Percentiles rank a stretch among this genome's conserved stretches.
Evolutionary conservation across 2,113 vertebrate genomes (phyloP).

Genomic region (Thalassoma bifasciatum): DNA sequence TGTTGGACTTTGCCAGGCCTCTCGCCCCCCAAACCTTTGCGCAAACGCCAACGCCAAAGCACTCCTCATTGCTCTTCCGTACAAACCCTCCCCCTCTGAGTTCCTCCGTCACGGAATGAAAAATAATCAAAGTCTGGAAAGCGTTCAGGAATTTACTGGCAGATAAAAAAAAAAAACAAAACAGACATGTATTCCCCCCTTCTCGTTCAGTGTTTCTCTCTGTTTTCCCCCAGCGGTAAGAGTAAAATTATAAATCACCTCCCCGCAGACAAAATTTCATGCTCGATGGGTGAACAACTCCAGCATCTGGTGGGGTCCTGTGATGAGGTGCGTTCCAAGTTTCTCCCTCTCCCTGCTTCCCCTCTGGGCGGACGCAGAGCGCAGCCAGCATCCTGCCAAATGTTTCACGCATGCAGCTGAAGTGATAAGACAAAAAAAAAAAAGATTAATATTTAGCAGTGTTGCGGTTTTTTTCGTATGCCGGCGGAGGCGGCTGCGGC

Average conservation of each 20-base stretch:
- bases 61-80: constrained; percentile 12
- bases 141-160: constrained; percentile 67
- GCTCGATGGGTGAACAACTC: constrained; percentile 79
- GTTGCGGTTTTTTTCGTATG: not conserved
- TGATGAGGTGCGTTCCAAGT: constrained; percentile 72
- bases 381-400: constrained; percentile 67
- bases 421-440: constrained; percentile 62
- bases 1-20: no score
- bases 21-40: constrained; percentile 35
- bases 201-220: constrained; percentile 24
- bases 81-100: not conserved
- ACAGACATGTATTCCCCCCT: constrained; percentile 34
- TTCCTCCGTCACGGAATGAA: constrained; percentile 51
- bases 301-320: constrained; percentile 79
- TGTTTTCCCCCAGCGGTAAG: constrained; percentile 59
- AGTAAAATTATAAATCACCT: constrained; percentile 81
- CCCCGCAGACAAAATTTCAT: constrained; percentile 81
- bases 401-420: constrained; percentile 49
- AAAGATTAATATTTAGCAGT: constrained; percentile 55
- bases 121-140: constrained; percentile 69
- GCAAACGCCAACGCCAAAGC: constrained; percentile 31
- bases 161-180: constrained; percentile 32
- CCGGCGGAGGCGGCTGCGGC: constrained; percentile 10
- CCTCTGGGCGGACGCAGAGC: constrained; percentile 55
- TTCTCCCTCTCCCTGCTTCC: constrained; percentile 56